These are phyloP conservation scores for Electrona antarctica DNA, from an alignment of 2,113 vertebrate species.

Conservation along the genomic window DNA sequence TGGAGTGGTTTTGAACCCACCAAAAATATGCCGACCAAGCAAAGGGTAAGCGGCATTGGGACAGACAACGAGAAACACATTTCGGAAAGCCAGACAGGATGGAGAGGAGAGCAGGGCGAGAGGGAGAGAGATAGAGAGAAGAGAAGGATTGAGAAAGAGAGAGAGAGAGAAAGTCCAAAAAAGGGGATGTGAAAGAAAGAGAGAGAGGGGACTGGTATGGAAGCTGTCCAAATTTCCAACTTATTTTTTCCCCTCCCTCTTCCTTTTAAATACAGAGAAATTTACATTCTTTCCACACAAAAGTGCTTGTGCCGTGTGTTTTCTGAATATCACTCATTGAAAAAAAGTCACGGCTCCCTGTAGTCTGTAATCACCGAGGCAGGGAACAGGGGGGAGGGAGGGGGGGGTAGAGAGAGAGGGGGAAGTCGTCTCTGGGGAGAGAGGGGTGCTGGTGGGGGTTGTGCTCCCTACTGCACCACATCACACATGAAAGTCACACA, in stretches of 20 bases:
- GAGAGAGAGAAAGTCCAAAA: not conserved
- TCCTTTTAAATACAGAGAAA: constrained; percentile 65
- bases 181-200: not conserved
- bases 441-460: constrained; percentile 16
- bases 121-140: constrained; percentile 11
- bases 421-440: constrained; percentile 14
- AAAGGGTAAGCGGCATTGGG: constrained; percentile 54
- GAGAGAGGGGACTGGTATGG: constrained; percentile 49
- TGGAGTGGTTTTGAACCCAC: constrained; percentile 54
- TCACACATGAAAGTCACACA: constrained; percentile 33
- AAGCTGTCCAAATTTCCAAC: constrained; percentile 69
- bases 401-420: constrained; percentile 2
- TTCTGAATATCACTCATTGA: constrained; percentile 50
- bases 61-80: constrained; percentile 78
- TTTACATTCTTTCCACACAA: constrained; percentile 76
- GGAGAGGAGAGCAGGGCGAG: constrained; percentile 20
- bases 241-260: constrained; percentile 17
- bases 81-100: constrained; percentile 67
- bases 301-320: constrained; percentile 59
- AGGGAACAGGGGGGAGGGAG: constrained; percentile 30
- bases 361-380: constrained; percentile 37
- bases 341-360: constrained; percentile 43
- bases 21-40: constrained; percentile 60
- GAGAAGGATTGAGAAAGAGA: constrained; percentile 5
- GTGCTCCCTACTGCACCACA: constrained; percentile 40